Evolutionary conservation across 1,140 invertebrate genomes (phyloP), one percentile per base, ranked within the genome.

Genomic region (Eriocheir sinensis): DNA sequence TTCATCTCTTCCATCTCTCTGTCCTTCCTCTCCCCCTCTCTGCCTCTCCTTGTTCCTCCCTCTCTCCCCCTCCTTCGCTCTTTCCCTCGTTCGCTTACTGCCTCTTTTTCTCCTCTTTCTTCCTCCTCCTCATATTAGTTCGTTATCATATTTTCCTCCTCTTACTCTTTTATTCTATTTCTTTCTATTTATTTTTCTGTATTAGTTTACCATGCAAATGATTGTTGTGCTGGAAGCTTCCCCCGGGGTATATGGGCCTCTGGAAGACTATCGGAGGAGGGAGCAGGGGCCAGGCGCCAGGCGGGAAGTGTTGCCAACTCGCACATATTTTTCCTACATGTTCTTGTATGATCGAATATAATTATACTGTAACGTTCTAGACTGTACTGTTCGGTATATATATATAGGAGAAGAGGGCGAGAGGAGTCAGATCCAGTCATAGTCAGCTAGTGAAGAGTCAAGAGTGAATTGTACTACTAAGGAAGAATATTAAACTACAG

Each of bases 71-170:
- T n/a, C n/a, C 60, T 15, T n/a, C 60, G 12, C 60, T 72, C 60
- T 72, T n/a, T 72, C 60, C 60, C 60, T 72, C 60, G 12, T n/a
- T n/a, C 60, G 12, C 12, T n/a, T n/a, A 15, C 60, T n/a, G n/a
- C n/a, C 60, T n/a, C 60, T n/a, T n/a, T 72, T n/a, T 72, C 60
- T n/a, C 60, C 60, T n/a, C 60, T 72, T n/a, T 72, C 60, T 72
- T n/a, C 12, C 60, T 72, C 60, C 60, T n/a, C n/a, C 60, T 72
- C 60, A 15, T n/a, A 15, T n/a, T 72, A 15, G 12, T n/a, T 72
- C 60, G 60, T 72, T n/a, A 15, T n/a, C 60, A 72, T n/a, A 15
- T n/a, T 72, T n/a, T 72, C 60, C n/a, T n/a, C n/a, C 60, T n/a
- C 60, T 72, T n/a, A 15, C 60, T 72, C 60, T 72, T n/a, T 72